Percentiles rank a stretch among this genome's conserved stretches.
These are phyloP conservation scores for Phalacrocorax pelagicus DNA, from an alignment of 2,113 vertebrate genomes.

Conservation along the genomic window DNA sequence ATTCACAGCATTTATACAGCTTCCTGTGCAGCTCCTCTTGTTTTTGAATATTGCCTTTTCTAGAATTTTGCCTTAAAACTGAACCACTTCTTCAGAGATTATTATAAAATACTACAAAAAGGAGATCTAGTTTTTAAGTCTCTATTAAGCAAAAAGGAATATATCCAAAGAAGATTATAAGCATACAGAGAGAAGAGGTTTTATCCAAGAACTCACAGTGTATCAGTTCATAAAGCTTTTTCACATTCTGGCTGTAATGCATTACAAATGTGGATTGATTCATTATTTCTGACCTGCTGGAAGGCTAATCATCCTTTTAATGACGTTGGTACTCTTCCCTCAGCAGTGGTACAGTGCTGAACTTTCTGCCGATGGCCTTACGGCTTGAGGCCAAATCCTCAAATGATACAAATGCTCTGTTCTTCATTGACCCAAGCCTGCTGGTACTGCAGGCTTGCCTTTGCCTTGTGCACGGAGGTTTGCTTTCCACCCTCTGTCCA, in stretches of 20 bases:
- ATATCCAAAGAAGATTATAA: conserved; percentile 14
- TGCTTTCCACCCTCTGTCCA: background rate
- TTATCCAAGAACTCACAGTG: background rate
- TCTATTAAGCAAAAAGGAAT: background rate
- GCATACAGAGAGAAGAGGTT: background rate
- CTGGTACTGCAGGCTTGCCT: background rate
- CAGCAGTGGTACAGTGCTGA: background rate
- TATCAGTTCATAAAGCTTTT: background rate
- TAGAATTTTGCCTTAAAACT: background rate
- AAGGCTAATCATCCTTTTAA: conserved; percentile 43
- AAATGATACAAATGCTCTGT: rapidly evolving
- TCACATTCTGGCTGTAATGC: background rate
- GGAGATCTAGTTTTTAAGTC: background rate
- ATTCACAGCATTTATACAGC: background rate
- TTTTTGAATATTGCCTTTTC: background rate
- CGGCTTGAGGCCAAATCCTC: background rate
- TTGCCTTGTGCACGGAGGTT: background rate
- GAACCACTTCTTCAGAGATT: background rate
- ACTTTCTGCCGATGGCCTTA: background rate
- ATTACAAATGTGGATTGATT: conserved; percentile 25
- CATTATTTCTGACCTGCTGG: conserved; percentile 6
- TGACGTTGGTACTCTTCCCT: conserved; percentile 17
- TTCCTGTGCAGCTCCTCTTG: background rate
- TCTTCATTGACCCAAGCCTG: background rate
- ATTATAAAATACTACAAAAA: background rate